These are phyloP conservation scores for Plebejus anna DNA, from an alignment of 2,888 invertebrate species.

Conservation along the genomic window DNA sequence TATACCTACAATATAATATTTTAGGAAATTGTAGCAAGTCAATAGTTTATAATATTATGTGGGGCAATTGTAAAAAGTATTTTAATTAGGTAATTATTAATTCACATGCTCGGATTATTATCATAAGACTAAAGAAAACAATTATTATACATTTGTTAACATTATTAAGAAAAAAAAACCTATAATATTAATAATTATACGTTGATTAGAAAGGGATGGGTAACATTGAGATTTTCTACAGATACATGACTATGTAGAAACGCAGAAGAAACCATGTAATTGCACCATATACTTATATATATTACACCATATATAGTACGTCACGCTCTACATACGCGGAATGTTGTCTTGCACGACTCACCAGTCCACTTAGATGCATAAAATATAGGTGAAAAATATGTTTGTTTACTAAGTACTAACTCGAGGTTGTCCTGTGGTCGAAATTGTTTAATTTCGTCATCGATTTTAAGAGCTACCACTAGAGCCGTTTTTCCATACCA, in stretches of 20 bases:
- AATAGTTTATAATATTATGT: too few relatives aligned
- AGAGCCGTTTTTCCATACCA: too few relatives aligned
- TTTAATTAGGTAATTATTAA: not conserved
- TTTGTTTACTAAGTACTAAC: not conserved
- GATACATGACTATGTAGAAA: not conserved
- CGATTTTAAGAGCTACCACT: not conserved
- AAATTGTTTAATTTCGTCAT: too few relatives aligned
- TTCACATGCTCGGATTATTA: not conserved
- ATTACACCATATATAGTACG: not conserved
- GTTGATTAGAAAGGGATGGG: not conserved
- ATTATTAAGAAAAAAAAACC: not conserved
- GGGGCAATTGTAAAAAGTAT: not conserved
- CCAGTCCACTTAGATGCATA: not conserved
- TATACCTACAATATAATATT: too few relatives aligned
- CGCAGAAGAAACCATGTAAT: constrained; percentile 11
- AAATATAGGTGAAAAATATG: not conserved
- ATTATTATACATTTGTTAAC: not conserved
- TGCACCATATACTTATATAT: not conserved
- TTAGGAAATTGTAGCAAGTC: too few relatives aligned
- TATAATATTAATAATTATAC: not conserved
- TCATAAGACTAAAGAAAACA: not conserved
- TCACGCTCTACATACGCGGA: constrained; percentile 31
- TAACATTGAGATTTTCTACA: not conserved
- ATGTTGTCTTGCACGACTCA: constrained; percentile 31
- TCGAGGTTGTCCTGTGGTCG: too few relatives aligned